Evolutionary conservation across 2,113 vertebrate species (phyloP).

Genomic region (Edolisoma coerulescens): DNA sequence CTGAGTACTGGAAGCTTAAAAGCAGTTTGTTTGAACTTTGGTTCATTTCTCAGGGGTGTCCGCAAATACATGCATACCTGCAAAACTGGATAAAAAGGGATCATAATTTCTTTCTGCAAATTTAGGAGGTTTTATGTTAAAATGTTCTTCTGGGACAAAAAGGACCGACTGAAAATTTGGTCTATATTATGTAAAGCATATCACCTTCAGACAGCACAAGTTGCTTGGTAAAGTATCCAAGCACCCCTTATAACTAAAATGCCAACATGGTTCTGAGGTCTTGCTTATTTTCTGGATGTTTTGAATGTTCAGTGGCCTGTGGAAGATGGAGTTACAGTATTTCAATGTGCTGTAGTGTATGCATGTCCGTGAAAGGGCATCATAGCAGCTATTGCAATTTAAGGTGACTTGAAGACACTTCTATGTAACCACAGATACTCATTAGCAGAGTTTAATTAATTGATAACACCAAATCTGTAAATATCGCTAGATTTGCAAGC

Average conservation of each 20-base stretch:
- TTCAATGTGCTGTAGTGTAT: neutral
- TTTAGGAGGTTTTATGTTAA: neutral
- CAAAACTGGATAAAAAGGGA: neutral
- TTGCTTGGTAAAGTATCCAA: neutral
- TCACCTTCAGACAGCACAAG: neutral
- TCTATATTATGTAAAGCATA: neutral
- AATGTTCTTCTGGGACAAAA: neutral
- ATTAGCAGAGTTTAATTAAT: neutral
- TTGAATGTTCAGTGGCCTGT: neutral
- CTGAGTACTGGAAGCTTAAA: neutral
- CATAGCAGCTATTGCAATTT: neutral
- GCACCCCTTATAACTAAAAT: neutral
- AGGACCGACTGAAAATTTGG: neutral
- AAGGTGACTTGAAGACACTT: neutral
- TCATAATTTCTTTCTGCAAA: neutral
- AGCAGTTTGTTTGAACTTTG: neutral
- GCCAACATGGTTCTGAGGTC: neutral
- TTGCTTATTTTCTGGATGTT: neutral
- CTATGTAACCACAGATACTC: neutral
- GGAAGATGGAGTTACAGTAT: neutral
- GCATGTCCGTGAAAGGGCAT: neutral
- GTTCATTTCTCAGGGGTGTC: neutral
- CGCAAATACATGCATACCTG: neutral
- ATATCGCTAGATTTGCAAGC: neutral
- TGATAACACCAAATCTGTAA: neutral